Percentiles rank a stretch among this genome's conserved stretches.
Conservation (phyloP, 92 coral and sea anemone genomes). For the Phenganax stokvisi region DNA sequence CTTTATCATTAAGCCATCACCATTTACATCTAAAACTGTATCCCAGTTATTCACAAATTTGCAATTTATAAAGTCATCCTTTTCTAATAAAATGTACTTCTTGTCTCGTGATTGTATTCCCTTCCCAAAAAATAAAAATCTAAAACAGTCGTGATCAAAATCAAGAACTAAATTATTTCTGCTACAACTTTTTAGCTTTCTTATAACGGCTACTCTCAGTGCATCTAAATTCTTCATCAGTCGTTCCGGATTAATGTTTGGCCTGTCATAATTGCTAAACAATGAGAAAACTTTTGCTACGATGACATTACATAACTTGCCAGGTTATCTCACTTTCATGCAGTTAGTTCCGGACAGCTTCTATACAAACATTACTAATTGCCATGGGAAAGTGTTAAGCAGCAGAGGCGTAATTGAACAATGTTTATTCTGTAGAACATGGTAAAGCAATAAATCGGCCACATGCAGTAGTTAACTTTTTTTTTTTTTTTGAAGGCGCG, state of each 20-base stretch:
- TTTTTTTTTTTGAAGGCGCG: too few species aligned
- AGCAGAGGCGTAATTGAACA: too few species aligned
- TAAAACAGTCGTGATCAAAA: slow-evolving; percentile 38
- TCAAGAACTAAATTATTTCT: slow-evolving; percentile 9
- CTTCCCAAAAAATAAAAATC: slow-evolving; percentile 42
- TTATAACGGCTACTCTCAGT: slow-evolving; percentile 20
- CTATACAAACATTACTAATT: too few species aligned
- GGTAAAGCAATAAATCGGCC: too few species aligned
- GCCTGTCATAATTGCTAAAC: slow-evolving; percentile 39
- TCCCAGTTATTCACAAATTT: slow-evolving; percentile 46
- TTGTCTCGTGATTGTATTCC: slow-evolving; percentile 18
- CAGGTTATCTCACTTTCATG: too few species aligned
- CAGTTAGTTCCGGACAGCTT: too few species aligned
- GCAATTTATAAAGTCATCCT: slow-evolving; percentile 28
- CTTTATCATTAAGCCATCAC: slow-evolving; percentile 40
- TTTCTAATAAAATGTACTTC: slow-evolving; percentile 27
- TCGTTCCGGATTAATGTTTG: slow-evolving; percentile 13
- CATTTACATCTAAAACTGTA: slow-evolving; percentile 22
- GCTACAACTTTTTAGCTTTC: slow-evolving; percentile 20
- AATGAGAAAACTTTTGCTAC: background rate
- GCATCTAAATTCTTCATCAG: slow-evolving; percentile 14
- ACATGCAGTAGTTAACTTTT: too few species aligned
- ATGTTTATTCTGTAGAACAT: too few species aligned
- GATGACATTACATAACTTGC: background rate
- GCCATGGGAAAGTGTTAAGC: too few species aligned